Conservation (phyloP, 1,140 invertebrate species). For the Drosophila repletoides region DNA sequence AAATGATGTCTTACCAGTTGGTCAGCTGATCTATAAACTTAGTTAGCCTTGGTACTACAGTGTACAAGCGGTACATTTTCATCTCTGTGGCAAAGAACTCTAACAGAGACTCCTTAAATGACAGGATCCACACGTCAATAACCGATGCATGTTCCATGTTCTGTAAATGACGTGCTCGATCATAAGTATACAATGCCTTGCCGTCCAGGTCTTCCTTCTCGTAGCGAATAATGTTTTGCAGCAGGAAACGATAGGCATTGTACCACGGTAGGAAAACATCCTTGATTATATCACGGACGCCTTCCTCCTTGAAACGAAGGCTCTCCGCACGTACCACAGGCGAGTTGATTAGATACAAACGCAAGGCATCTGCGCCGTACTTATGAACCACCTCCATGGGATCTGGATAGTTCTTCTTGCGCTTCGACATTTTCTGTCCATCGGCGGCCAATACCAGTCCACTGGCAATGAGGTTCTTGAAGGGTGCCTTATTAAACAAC, state of each 20-base stretch:
- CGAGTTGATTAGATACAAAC: slow-evolving; percentile 98
- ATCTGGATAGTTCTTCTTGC: slow-evolving; percentile 99
- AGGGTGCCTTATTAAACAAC: slow-evolving; percentile 98
- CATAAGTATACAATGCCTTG: slow-evolving; percentile 84
- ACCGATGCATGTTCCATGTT: slow-evolving; percentile 86
- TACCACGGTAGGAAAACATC: slow-evolving; percentile 99
- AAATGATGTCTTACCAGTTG: slow-evolving; percentile 88
- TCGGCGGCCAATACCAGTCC: slow-evolving; percentile 97
- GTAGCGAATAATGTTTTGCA: slow-evolving; percentile 95
- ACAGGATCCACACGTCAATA: slow-evolving; percentile 99
- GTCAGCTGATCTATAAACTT: slow-evolving; percentile 99
- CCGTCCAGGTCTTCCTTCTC: slow-evolving; percentile 87
- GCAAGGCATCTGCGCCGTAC: slow-evolving; percentile 98
- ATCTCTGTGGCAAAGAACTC: slow-evolving; percentile 96
- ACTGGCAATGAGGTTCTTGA: slow-evolving; percentile 98
- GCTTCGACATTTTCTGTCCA: slow-evolving; percentile 99
- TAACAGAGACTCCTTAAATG: slow-evolving; percentile 96
- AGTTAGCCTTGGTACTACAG: slow-evolving; percentile 95
- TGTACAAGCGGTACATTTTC: slow-evolving; percentile 96
- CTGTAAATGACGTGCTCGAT: slow-evolving; percentile 84
- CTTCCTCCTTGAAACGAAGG: slow-evolving; percentile 98
- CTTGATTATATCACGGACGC: slow-evolving; percentile 97
- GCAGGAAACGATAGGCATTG: slow-evolving; percentile 97
- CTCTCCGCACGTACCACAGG: slow-evolving; percentile 99
- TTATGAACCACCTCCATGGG: slow-evolving; percentile 95